phyloP scores from a whole-genome alignment of 2,888 invertebrate genomes.

The Geophilus truncorum region DNA sequence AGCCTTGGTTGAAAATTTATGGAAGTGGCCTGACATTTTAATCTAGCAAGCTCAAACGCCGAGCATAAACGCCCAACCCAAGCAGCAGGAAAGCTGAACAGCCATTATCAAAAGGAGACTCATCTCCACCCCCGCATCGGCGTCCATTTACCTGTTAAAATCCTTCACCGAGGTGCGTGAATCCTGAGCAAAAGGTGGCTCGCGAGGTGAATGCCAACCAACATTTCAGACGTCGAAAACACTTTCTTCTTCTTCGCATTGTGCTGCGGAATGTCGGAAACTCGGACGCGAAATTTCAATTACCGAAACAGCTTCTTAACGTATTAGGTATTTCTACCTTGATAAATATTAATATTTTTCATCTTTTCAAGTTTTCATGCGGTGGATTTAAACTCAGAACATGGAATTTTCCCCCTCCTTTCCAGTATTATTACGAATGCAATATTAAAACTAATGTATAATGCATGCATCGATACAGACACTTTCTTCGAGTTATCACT shows the following conservation, averaged over 20 bases:
- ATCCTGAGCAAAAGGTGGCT: not conserved
- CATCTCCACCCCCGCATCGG: not conserved
- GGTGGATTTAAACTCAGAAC: not conserved
- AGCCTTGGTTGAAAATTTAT: slow-evolving; percentile 13
- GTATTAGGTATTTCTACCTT: no score
- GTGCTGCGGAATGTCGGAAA: no score
- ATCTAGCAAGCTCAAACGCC: slow-evolving; percentile 10
- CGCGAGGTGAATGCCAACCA: no score
- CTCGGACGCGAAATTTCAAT: not conserved
- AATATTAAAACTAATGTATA: not conserved
- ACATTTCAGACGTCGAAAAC: no score
- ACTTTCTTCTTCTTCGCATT: no score
- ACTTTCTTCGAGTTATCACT: not conserved
- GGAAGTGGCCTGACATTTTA: slow-evolving; percentile 15
- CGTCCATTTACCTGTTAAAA: not conserved
- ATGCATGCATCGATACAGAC: not conserved
- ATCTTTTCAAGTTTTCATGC: no score
- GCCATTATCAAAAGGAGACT: not conserved
- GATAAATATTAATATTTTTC: no score
- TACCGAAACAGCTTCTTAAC: no score
- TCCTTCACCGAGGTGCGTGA: not conserved
- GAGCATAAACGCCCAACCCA: slow-evolving; percentile 10
- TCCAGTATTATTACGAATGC: not conserved
- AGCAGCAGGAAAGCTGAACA: not conserved
- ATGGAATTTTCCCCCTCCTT: not conserved